A percentile compares a stretch with the other conserved stretches of the same genome.
Evolutionary conservation across 1,140 invertebrate genomes (phyloP).

Genomic region (Plutomurus gul): DNA sequence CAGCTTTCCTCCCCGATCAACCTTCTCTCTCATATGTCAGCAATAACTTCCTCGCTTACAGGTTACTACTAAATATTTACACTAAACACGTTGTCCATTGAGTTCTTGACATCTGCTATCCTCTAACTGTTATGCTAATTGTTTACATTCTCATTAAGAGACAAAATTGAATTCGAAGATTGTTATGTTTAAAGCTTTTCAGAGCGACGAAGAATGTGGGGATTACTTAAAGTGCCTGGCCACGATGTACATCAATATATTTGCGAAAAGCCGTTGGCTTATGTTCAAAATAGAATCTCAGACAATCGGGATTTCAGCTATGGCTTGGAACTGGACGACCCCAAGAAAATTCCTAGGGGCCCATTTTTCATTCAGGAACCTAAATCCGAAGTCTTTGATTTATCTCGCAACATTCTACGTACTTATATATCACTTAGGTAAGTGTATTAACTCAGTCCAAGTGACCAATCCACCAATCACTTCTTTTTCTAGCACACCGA

Average conservation of each 20-base stretch:
- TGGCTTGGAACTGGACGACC: conserved; percentile 75
- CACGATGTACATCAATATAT: conserved; percentile 79
- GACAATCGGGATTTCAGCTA: conserved; percentile 77
- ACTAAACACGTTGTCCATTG: not conserved
- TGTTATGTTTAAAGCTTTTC: conserved; percentile 74
- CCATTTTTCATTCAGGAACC: conserved; percentile 88
- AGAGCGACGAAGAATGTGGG: conserved; percentile 75
- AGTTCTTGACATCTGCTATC: not conserved
- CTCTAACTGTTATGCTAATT: no score
- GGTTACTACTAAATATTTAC: no score
- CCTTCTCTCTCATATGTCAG: conserved; percentile 52
- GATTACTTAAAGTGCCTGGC: conserved; percentile 77
- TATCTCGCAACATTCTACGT: conserved; percentile 67
- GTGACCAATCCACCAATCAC: not conserved
- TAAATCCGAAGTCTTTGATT: conserved; percentile 78
- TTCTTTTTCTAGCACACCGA: no score
- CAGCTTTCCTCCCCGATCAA: conserved; percentile 75
- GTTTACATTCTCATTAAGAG: no score
- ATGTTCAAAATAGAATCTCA: conserved; percentile 69
- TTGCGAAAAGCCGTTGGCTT: conserved; percentile 77
- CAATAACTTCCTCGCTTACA: conserved; percentile 64
- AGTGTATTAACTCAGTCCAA: not conserved
- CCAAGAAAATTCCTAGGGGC: conserved; percentile 77
- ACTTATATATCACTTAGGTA: conserved; percentile 49
- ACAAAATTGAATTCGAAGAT: no score